A percentile compares a stretch with the other conserved stretches of the same genome.
Conservation (phyloP, 2,113 vertebrate genomes). For the Notechis scutatus region DNA sequence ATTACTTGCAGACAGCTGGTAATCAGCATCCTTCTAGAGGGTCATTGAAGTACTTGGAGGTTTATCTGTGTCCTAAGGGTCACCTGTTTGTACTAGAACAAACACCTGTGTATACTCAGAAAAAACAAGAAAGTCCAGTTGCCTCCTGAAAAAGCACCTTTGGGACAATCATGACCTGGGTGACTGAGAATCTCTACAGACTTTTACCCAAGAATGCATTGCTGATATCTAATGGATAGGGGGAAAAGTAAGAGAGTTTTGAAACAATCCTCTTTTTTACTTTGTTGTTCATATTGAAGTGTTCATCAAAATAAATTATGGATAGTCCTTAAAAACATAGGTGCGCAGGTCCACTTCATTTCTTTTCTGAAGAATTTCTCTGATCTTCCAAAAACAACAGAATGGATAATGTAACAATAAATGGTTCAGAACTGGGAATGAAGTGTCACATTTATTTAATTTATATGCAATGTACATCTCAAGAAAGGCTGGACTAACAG, state of each 20-base stretch:
- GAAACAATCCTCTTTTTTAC: neutral
- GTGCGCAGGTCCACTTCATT: neutral
- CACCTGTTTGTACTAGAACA: no score
- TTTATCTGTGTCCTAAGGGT: no score
- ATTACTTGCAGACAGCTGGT: no score
- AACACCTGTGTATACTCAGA: no score
- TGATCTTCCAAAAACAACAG: neutral
- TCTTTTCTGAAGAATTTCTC: neutral
- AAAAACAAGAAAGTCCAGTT: no score
- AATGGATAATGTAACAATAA: neutral
- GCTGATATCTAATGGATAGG: neutral
- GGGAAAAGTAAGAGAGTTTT: neutral
- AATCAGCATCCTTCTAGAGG: no score
- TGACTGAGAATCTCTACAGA: no score
- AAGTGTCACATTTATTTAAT: neutral
- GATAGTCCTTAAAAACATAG: neutral
- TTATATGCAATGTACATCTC: neutral
- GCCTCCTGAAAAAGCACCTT: no score
- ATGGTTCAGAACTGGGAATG: neutral
- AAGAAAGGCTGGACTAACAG: neutral
- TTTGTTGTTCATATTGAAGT: neutral
- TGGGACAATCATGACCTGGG: no score
- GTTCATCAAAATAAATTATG: neutral
- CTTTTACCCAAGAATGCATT: neutral
- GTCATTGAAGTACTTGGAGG: no score